Evolutionary conservation across 2,888 invertebrate species (phyloP).

Genomic region (Aspidapion aeneum): DNA sequence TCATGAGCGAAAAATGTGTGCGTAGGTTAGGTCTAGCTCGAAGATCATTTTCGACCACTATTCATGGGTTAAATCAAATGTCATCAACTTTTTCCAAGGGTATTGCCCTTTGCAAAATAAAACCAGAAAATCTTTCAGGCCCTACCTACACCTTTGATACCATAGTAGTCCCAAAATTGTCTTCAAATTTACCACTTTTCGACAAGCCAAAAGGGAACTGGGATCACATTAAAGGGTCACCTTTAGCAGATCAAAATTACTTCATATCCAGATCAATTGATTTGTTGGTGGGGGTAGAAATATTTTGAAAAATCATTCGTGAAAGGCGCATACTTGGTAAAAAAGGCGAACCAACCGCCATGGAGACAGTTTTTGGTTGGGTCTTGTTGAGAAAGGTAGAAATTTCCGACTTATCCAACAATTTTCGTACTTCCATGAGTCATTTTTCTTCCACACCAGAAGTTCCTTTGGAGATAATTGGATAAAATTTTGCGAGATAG

Average conservation of each 20-base stretch:
- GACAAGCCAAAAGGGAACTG: background rate
- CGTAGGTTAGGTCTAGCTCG: background rate
- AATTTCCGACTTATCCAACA: background rate
- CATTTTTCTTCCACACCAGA: no score
- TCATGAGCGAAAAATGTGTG: background rate
- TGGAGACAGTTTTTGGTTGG: no score
- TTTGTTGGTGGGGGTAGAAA: background rate
- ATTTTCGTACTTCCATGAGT: background rate
- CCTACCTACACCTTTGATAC: background rate
- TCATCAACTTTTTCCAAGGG: background rate
- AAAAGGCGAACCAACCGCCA: no score
- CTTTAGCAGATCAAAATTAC: background rate
- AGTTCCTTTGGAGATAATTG: background rate
- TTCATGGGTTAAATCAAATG: background rate
- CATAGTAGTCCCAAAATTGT: background rate
- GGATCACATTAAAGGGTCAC: background rate
- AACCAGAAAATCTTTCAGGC: background rate
- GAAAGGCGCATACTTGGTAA: no score
- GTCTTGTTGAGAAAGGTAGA: background rate
- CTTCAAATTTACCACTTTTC: background rate
- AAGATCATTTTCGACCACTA: background rate
- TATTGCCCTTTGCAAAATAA: background rate
- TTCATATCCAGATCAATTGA: background rate
- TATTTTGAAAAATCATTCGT: background rate
- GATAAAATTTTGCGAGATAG: slow-evolving; percentile 14